Evolutionary conservation across 1,140 invertebrate species (phyloP).

Genomic region (Lepeophtheirus salmonis): DNA sequence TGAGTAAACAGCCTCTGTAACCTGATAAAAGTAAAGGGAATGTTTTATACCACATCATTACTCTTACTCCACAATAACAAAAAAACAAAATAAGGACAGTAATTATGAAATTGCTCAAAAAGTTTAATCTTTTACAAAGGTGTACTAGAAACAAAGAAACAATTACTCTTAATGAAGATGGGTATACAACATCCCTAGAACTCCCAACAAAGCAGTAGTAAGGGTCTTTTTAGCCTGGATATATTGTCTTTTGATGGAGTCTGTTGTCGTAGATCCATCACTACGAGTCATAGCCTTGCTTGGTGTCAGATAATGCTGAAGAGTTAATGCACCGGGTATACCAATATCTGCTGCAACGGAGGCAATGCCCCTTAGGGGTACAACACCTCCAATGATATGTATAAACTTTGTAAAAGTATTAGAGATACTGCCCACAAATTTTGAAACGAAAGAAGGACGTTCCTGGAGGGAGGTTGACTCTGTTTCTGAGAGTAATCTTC

Average conservation of each 20-base stretch:
- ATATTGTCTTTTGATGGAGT: not conserved
- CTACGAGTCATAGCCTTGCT: not conserved
- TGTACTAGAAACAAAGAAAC: too few species aligned
- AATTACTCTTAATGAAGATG: not conserved
- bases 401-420: not conserved
- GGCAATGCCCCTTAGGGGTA: constrained; percentile 1
- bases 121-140: too few species aligned
- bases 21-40: not conserved
- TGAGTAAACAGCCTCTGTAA: not conserved
- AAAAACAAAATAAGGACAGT: too few species aligned
- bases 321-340: not conserved
- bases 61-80: too few species aligned
- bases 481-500: too few species aligned
- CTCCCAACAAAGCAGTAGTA: not conserved
- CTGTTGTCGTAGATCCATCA: not conserved
- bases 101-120: too few species aligned
- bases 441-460: too few species aligned
- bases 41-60: not conserved
- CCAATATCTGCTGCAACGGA: constrained; percentile 5
- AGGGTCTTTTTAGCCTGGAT: not conserved
- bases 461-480: too few species aligned
- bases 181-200: not conserved
- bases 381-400: not conserved
- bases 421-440: too few species aligned
- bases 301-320: not conserved